Percentiles rank a stretch among this genome's conserved stretches.
phyloP scores from a whole-genome alignment of 2,888 invertebrate genomes.

The Trilocha varians region DNA sequence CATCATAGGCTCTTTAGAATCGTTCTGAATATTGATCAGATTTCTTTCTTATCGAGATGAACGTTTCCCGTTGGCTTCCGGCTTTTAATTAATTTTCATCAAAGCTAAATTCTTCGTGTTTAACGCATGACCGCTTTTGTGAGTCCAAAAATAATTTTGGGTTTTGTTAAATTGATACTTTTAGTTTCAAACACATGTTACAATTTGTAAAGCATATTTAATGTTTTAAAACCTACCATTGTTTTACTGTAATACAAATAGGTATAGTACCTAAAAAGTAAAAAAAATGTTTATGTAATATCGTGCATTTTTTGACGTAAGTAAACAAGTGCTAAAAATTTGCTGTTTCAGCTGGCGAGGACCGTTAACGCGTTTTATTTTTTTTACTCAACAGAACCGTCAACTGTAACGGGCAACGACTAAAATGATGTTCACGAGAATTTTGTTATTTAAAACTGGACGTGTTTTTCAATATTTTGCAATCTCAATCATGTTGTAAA shows the following conservation, averaged over 20 bases:
- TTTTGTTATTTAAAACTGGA: no score
- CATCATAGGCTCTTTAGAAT: not conserved
- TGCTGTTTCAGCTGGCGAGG: constrained; percentile 20
- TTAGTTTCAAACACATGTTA: no score
- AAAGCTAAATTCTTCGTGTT: not conserved
- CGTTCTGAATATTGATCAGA: not conserved
- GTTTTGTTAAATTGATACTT: not conserved
- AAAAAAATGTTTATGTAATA: no score
- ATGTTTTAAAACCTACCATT: not conserved
- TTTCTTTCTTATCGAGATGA: not conserved
- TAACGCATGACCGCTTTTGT: not conserved
- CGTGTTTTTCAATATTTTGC: no score
- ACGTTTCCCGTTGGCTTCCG: not conserved
- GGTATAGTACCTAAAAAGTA: not conserved
- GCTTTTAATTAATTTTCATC: not conserved
- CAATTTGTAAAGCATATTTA: no score
- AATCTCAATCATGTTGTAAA: no score
- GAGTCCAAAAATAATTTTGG: not conserved
- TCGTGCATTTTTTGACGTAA: constrained; percentile 4
- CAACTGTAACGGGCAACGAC: no score
- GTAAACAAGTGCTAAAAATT: constrained; percentile 21
- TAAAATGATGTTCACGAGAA: no score
- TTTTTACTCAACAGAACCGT: no score
- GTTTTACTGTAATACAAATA: not conserved
- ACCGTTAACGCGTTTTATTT: constrained; percentile 35